These are phyloP conservation scores for Acanthiza pusilla DNA, from an alignment of 2,797 vertebrate species.

Conservation along the genomic window DNA sequence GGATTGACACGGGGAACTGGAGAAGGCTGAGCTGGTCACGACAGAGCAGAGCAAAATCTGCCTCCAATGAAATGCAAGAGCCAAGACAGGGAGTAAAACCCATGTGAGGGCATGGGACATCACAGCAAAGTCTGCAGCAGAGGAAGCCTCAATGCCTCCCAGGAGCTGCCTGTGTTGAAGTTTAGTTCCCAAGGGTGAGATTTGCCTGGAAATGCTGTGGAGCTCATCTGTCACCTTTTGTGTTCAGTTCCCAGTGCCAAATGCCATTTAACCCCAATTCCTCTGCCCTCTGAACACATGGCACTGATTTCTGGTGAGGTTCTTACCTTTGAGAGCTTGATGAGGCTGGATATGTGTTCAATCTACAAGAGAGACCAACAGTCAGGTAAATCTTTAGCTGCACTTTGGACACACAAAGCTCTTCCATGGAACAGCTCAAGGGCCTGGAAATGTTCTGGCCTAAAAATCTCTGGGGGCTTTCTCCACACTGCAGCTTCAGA, in stretches of 20 bases:
- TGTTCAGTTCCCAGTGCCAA: not conserved
- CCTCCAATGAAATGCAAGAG: not conserved
- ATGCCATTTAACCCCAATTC: not conserved
- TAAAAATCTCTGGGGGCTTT: not conserved
- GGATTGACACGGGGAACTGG: not conserved
- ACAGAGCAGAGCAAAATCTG: not conserved
- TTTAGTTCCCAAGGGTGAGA: rapidly evolving
- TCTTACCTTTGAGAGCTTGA: slow-evolving; percentile 95
- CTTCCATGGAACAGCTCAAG: not conserved
- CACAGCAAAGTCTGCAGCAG: not conserved
- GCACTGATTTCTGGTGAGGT: not conserved
- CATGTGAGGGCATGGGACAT: rapidly evolving
- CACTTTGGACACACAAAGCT: not conserved
- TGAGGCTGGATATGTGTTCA: slow-evolving; percentile 94
- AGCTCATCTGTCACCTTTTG: not conserved
- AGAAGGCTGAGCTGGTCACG: not conserved
- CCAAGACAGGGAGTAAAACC: not conserved
- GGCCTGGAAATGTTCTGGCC: not conserved
- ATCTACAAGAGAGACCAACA: slow-evolving; percentile 80
- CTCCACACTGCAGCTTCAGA: not conserved
- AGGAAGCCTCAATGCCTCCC: not conserved
- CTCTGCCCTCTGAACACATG: not conserved
- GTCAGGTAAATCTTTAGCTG: not conserved
- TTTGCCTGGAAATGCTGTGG: not conserved
- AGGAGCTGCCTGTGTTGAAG: not conserved